Percentiles rank a stretch among this genome's conserved stretches.
Evolutionary conservation across 1,140 invertebrate species (phyloP).

Genomic region (Drosophila quadrilineata): DNA sequence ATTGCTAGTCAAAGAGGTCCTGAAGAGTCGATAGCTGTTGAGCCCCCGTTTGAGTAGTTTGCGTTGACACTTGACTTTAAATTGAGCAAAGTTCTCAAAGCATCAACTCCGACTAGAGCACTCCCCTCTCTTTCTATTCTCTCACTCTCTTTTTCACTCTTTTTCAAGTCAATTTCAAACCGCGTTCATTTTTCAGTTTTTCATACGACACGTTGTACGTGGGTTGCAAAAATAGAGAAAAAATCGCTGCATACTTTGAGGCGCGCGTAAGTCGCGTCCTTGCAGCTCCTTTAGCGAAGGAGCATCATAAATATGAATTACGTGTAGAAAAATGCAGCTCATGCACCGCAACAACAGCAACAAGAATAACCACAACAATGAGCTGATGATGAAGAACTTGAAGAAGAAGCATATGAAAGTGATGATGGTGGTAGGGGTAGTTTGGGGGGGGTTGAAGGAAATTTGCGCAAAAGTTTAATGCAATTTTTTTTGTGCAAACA

Average conservation of each 20-base stretch:
- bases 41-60: slow-evolving; percentile 63
- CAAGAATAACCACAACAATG: not conserved
- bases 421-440: not conserved
- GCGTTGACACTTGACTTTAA: slow-evolving; percentile 77
- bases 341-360: not conserved
- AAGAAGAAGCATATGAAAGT: not conserved
- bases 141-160: not conserved
- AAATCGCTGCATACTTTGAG: slow-evolving; percentile 48
- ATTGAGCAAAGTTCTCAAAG: slow-evolving; percentile 69
- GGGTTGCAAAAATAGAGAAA: not conserved
- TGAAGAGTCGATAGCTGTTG: slow-evolving; percentile 62
- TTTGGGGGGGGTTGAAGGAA: slow-evolving; percentile 9
- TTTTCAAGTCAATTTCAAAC: too few relatives aligned
- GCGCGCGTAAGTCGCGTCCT: slow-evolving; percentile 30
- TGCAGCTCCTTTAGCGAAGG: not conserved
- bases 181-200: slow-evolving; percentile 1
- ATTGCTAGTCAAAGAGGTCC: slow-evolving; percentile 43
- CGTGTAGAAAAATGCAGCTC: slow-evolving; percentile 41
- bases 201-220: not conserved
- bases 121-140: not conserved
- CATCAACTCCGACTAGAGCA: too few relatives aligned
- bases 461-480: slow-evolving; percentile 69
- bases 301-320: slow-evolving; percentile 70
- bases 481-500: slow-evolving; percentile 49
- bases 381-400: not conserved